Conservation (phyloP, 1,140 invertebrate species). For the Oryctes rhinoceros region DNA sequence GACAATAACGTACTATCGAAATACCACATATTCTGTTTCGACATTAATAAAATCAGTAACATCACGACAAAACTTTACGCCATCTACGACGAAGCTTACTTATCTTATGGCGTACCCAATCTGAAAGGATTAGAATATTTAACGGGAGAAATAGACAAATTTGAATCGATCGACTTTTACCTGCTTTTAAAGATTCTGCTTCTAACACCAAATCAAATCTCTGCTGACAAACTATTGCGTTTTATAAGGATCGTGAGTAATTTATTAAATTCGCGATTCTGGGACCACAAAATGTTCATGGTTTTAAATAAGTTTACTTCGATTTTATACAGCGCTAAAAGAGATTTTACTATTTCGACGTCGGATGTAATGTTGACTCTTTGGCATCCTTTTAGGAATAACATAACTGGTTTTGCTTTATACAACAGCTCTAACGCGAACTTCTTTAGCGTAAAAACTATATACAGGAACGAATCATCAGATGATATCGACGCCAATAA, state of each 20-base stretch:
- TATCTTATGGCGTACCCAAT: not conserved
- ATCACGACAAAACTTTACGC: not conserved
- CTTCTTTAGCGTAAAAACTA: not conserved
- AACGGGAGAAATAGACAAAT: not conserved
- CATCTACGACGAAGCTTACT: not conserved
- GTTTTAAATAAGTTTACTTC: conserved; percentile 14
- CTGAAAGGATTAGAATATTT: not conserved
- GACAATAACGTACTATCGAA: not conserved
- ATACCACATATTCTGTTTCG: not conserved
- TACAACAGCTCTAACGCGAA: not conserved
- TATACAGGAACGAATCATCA: not conserved
- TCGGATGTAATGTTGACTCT: not conserved
- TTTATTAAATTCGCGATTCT: not conserved
- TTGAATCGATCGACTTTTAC: not conserved
- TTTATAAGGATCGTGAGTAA: not conserved
- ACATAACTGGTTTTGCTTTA: not conserved
- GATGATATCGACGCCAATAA: not conserved
- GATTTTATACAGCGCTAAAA: not conserved
- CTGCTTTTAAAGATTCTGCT: not conserved
- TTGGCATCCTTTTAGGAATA: not conserved
- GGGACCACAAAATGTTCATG: not conserved
- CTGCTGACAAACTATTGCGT: not conserved
- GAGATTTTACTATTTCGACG: not conserved
- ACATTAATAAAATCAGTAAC: not conserved
- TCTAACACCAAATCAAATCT: not conserved